Percentiles rank a stretch among this genome's conserved stretches.
These are phyloP conservation scores for Leucophenga montana DNA, from an alignment of 2,888 invertebrate species.

Conservation along the genomic window DNA sequence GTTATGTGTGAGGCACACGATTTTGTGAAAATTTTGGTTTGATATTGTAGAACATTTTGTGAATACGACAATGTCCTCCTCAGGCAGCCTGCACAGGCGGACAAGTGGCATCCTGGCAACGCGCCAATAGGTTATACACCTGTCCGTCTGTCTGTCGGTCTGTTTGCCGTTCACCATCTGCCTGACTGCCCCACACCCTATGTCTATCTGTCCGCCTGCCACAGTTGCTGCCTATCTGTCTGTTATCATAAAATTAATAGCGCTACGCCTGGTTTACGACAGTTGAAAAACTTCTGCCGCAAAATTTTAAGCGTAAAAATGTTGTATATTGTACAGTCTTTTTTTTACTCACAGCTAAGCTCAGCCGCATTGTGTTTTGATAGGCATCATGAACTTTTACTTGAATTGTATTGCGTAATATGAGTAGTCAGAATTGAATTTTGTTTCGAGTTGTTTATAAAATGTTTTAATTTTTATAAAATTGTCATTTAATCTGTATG, in stretches of 20 bases:
- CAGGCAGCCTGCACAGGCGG: not conserved
- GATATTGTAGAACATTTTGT: constrained; percentile 17
- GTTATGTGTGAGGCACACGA: not conserved
- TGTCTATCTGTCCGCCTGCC: constrained; percentile 21
- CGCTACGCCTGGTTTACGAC: constrained; percentile 61
- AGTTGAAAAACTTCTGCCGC: constrained; percentile 24
- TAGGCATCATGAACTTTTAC: constrained; percentile 22
- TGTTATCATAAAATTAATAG: constrained; percentile 62
- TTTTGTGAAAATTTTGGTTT: constrained; percentile 10
- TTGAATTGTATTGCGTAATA: too few species aligned
- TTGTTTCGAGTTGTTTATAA: too few species aligned
- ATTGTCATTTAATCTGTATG: too few species aligned
- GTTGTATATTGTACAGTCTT: not conserved
- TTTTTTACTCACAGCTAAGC: not conserved
- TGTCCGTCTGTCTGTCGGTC: constrained; percentile 6
- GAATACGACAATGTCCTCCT: not conserved
- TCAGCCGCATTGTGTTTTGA: constrained; percentile 2
- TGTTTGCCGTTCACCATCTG: not conserved
- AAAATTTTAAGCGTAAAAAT: constrained; percentile 18
- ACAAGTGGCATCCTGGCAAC: not conserved
- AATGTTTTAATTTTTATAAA: too few species aligned
- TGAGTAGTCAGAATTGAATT: too few species aligned
- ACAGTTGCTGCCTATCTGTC: constrained; percentile 44
- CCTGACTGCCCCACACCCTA: constrained; percentile 28
- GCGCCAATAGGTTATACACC: not conserved